A percentile compares a stretch with the other conserved stretches of the same genome.
Evolutionary conservation across 2,113 vertebrate species (phyloP).

Genomic region (Oceanodroma tethys): DNA sequence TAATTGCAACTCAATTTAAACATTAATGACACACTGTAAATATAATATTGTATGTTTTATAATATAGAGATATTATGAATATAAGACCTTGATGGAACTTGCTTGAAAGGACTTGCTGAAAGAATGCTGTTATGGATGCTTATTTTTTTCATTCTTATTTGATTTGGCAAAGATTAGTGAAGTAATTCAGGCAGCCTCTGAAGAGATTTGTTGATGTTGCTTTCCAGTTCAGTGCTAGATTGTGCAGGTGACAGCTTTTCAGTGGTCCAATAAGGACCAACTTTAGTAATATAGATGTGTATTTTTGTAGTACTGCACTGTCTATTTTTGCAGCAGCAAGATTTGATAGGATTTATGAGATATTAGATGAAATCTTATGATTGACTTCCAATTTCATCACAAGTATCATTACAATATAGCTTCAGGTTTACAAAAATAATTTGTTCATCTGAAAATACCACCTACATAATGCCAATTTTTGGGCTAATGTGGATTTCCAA

Average conservation of each 20-base stretch:
- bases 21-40: neutral
- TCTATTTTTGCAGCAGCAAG: neutral
- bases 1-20: neutral
- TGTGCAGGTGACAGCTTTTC: neutral
- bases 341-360: neutral
- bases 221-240: neutral
- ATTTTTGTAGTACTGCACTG: neutral
- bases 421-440: slow-evolving; percentile 35
- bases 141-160: neutral
- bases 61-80: neutral
- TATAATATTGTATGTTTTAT: neutral
- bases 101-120: neutral
- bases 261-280: neutral
- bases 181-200: neutral
- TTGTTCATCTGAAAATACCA: neutral
- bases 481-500: slow-evolving; percentile 1
- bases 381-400: neutral
- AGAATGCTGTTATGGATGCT: neutral
- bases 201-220: neutral
- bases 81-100: neutral
- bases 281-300: neutral
- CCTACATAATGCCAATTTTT: neutral
- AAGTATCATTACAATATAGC: neutral
- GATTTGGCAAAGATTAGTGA: neutral
- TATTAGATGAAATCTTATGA: neutral